Conservation (phyloP, 2,113 vertebrate genomes). For the Meleagris gallopavo region DNA sequence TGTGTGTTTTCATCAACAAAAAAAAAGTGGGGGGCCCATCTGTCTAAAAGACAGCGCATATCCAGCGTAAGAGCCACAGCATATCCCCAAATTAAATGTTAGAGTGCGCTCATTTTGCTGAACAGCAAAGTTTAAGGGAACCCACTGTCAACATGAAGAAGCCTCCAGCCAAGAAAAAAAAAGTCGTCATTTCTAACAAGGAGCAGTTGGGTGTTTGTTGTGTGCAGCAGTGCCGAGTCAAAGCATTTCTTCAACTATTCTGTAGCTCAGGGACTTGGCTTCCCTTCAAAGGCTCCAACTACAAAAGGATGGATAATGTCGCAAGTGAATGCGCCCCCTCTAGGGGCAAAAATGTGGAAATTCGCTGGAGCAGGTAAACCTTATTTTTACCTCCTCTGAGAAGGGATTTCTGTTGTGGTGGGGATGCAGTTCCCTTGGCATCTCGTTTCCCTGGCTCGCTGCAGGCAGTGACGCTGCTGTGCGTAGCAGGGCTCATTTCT, state of each 20-base stretch:
- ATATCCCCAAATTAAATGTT: neutral
- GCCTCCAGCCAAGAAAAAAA: neutral
- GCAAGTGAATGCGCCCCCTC: slow-evolving; percentile 49
- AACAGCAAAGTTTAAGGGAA: neutral
- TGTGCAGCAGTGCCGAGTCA: slow-evolving; percentile 13
- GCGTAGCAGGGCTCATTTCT: neutral
- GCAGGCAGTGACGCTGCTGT: neutral
- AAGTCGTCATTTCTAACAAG: neutral
- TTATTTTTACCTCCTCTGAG: neutral
- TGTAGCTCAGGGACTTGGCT: slow-evolving; percentile 48
- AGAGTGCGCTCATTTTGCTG: neutral
- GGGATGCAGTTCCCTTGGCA: neutral
- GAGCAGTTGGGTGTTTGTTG: slow-evolving; percentile 4
- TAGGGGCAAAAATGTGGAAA: slow-evolving; percentile 45
- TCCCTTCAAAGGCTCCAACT: neutral
- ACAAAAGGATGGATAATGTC: neutral
- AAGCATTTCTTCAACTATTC: slow-evolving; percentile 6
- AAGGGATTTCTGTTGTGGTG: neutral
- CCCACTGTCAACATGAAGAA: neutral
- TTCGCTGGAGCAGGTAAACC: neutral
- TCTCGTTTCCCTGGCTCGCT: rapidly evolving
- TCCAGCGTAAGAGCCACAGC: neutral
- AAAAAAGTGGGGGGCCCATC: neutral
- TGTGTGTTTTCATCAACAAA: neutral
- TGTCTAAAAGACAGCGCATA: neutral